Percentiles rank a stretch among this genome's conserved stretches.
Conservation (phyloP, 2,113 vertebrate species). For the Sapayoa aenigma region DNA sequence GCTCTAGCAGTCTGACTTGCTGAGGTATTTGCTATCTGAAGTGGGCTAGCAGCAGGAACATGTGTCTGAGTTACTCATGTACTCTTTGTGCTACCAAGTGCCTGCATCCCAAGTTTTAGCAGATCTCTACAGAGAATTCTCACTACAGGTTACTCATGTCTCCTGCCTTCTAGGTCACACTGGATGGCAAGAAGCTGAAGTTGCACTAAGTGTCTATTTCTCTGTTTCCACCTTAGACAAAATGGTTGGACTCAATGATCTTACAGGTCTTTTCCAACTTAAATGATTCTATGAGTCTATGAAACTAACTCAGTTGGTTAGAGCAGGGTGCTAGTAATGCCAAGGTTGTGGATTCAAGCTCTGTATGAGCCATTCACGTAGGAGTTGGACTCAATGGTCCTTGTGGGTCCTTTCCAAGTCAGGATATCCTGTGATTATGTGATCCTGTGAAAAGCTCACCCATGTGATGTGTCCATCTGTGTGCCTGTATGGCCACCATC, state of each 20-base stretch:
- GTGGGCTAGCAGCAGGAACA: not conserved
- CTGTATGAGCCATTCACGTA: no score
- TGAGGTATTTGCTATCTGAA: not conserved
- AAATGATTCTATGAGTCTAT: no score
- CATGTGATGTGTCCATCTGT: not conserved
- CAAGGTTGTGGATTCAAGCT: no score
- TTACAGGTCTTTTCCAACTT: no score
- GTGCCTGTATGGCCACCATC: not conserved
- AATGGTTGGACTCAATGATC: not conserved
- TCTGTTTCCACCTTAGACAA: not conserved
- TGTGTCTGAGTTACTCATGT: not conserved
- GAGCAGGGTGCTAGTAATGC: no score
- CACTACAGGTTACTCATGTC: not conserved
- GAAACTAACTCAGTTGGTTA: no score
- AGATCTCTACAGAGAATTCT: not conserved
- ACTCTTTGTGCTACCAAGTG: not conserved
- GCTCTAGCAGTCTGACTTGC: not conserved
- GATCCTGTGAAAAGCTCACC: not conserved
- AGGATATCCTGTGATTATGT: no score
- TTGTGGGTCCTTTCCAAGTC: no score
- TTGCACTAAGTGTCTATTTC: not conserved
- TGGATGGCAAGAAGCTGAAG: not conserved
- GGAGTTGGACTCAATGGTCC: no score
- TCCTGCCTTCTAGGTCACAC: not conserved
- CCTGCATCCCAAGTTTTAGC: not conserved